These are phyloP conservation scores for Girardinus metallicus DNA, from an alignment of 2,797 vertebrate genomes.

Conservation along the genomic window DNA sequence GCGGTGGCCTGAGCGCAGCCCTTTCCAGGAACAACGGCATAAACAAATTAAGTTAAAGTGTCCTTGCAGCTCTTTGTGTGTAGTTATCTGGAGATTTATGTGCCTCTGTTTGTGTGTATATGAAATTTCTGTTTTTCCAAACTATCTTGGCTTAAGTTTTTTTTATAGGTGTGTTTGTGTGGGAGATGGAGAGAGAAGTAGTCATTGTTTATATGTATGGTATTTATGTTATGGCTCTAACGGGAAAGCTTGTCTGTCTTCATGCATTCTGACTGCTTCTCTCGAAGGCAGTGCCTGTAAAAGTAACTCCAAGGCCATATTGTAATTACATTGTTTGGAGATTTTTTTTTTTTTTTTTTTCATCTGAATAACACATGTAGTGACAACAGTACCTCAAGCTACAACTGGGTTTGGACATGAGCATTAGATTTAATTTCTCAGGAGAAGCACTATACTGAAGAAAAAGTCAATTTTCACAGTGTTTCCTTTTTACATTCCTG, in stretches of 20 bases:
- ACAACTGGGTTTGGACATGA: slow-evolving; percentile 32
- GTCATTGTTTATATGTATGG: slow-evolving; percentile 4
- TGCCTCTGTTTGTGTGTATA: slow-evolving; percentile 20
- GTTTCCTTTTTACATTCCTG: slow-evolving; percentile 17
- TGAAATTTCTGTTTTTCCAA: slow-evolving; percentile 37
- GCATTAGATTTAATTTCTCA: slow-evolving; percentile 33
- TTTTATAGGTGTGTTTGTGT: slow-evolving; percentile 9
- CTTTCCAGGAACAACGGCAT: slow-evolving; percentile 68
- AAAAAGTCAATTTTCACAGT: slow-evolving; percentile 39
- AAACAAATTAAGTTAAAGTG: slow-evolving; percentile 70
- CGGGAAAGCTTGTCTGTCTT: slow-evolving; percentile 17
- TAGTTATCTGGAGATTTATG: slow-evolving; percentile 31
- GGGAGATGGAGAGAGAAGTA: neutral
- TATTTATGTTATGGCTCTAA: slow-evolving; percentile 38
- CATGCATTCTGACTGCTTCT: slow-evolving; percentile 40
- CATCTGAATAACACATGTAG: slow-evolving; percentile 64
- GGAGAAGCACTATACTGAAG: slow-evolving; percentile 39
- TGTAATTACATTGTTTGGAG: slow-evolving; percentile 61
- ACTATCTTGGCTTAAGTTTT: slow-evolving; percentile 3
- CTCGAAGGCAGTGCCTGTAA: slow-evolving; percentile 48
- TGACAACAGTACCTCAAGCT: slow-evolving; percentile 67
- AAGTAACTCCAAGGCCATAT: slow-evolving; percentile 54
- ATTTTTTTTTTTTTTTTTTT: slow-evolving; percentile 61
- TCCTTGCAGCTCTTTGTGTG: slow-evolving; percentile 54
- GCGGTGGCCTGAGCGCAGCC: slow-evolving; percentile 51